Conservation (phyloP, 92 coral and sea anemone species). For the Diadumene lineata region DNA sequence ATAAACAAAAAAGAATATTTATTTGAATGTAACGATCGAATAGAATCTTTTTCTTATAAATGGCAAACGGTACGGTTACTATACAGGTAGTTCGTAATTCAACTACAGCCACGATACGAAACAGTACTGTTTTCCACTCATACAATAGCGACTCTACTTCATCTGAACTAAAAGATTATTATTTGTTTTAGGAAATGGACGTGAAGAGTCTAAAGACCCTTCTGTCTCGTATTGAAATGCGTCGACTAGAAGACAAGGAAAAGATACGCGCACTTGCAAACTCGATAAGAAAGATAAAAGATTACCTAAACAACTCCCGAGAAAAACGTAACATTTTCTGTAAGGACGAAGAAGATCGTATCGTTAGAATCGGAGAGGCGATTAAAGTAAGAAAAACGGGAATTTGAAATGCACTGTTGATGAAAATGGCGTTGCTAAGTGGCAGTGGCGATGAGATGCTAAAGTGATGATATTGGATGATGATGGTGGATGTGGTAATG, state of each 20-base stretch:
- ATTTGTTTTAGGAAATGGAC: slow-evolving; percentile 13
- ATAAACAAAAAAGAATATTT: too few species aligned
- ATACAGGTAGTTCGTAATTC: too few species aligned
- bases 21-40: too few species aligned
- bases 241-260: slow-evolving; percentile 17
- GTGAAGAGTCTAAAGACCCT: slow-evolving; percentile 14
- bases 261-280: slow-evolving; percentile 6
- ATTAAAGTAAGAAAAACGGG: slow-evolving; percentile 4
- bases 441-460: too few species aligned
- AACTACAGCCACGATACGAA: too few species aligned
- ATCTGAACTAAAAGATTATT: too few species aligned
- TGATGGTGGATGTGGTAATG: neutral
- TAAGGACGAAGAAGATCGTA: slow-evolving; percentile 15
- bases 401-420: neutral
- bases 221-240: slow-evolving; percentile 17
- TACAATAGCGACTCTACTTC: too few species aligned
- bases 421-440: neutral
- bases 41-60: too few species aligned
- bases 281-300: slow-evolving; percentile 13
- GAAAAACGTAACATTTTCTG: neutral
- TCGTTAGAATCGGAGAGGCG: slow-evolving; percentile 5
- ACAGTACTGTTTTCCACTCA: too few species aligned
- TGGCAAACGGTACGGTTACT: too few species aligned
- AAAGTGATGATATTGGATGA: neutral
- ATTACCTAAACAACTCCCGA: neutral